A percentile compares a stretch with the other conserved stretches of the same genome.
These are phyloP conservation scores for Microtus richardsoni DNA, from an alignment of 2,113 vertebrate species.

Conservation along the genomic window DNA sequence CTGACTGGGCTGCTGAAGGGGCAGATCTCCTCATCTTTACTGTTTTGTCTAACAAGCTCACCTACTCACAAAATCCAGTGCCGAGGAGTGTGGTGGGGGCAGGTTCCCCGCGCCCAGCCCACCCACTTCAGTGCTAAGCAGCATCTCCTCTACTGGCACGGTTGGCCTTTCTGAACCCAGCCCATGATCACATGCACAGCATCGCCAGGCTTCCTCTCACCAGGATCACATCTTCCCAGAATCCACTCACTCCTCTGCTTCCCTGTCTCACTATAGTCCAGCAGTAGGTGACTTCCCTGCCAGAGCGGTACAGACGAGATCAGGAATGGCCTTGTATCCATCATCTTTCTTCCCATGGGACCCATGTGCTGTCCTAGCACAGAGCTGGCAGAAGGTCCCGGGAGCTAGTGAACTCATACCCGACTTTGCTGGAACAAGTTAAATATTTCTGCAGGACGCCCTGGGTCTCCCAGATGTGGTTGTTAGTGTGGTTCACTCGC, in stretches of 20 bases:
- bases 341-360: not conserved
- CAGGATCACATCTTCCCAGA: not conserved
- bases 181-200: not conserved
- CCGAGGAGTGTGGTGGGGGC: not conserved
- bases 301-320: fast-evolving
- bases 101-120: not conserved
- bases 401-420: not conserved
- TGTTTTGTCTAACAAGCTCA: not conserved
- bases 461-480: not conserved
- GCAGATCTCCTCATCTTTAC: not conserved
- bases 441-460: not conserved
- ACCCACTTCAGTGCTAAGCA: not conserved
- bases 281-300: not conserved
- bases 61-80: not conserved
- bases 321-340: not conserved
- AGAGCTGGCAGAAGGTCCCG: not conserved
- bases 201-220: not conserved
- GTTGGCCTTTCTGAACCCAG: not conserved
- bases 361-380: fast-evolving
- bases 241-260: not conserved
- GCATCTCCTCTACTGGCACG: not conserved
- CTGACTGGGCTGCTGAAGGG: not conserved
- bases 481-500: too few relatives aligned
- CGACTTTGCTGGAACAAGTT: not conserved
- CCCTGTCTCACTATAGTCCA: not conserved